Evolutionary conservation across 2,113 vertebrate species (phyloP).

Genomic region (Raja brachyura): DNA sequence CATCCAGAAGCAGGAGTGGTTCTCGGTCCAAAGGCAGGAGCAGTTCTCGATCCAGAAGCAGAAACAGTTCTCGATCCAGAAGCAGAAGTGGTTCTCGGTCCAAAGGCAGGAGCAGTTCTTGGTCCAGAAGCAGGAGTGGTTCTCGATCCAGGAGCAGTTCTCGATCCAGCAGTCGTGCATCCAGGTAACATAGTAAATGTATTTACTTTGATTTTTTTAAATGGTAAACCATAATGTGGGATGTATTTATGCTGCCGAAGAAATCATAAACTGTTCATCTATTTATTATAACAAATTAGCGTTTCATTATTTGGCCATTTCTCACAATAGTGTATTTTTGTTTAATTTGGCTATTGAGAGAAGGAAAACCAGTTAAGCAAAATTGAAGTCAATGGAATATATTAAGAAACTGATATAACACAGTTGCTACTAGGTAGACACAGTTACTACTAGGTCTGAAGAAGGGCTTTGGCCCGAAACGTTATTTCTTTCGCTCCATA

Average conservation of each 20-base stretch:
- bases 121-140: not conserved
- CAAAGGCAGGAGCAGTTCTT: conserved; percentile 41
- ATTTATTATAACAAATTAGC: not conserved
- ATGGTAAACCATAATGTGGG: not conserved
- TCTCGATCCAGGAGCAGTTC: conserved; percentile 57
- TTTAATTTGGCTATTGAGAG: too few species aligned
- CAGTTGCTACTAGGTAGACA: too few species aligned
- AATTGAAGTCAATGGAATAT: too few species aligned
- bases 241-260: not conserved
- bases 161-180: conserved; percentile 43
- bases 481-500: too few species aligned
- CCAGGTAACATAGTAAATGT: conserved; percentile 56
- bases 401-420: too few species aligned
- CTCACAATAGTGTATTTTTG: too few species aligned
- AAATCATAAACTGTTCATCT: not conserved
- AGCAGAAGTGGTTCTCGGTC: conserved; percentile 42
- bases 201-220: not conserved
- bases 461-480: too few species aligned
- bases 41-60: conserved; percentile 41
- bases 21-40: conserved; percentile 69
- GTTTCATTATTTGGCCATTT: too few species aligned
- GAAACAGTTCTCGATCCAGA: conserved; percentile 41
- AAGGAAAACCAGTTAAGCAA: too few species aligned
- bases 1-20: not conserved
- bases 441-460: too few species aligned